phyloP scores from a whole-genome alignment of 2,888 invertebrate species.

The Yponomeuta plumbellus region DNA sequence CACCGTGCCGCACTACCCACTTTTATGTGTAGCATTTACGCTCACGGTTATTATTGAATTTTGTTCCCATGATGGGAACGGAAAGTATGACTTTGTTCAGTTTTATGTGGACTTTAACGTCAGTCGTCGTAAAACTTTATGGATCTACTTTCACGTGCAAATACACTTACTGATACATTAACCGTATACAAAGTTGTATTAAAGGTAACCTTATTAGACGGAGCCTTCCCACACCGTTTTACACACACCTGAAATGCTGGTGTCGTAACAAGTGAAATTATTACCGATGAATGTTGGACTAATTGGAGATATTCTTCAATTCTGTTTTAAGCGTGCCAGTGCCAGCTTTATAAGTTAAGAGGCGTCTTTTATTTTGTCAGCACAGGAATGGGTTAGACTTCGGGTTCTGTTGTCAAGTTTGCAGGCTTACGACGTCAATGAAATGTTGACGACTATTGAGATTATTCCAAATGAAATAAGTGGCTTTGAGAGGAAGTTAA shows the following conservation, averaged over 20 bases:
- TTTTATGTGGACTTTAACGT: background rate
- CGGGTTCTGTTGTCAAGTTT: too few species aligned
- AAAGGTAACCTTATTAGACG: background rate
- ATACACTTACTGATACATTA: background rate
- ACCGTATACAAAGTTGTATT: background rate
- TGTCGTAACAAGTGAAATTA: too few species aligned
- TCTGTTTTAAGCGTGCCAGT: too few species aligned
- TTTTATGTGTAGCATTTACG: background rate
- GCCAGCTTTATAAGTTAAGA: too few species aligned
- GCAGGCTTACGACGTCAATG: too few species aligned
- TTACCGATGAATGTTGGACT: too few species aligned
- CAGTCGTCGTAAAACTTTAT: background rate
- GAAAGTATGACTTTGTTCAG: background rate
- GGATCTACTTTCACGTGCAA: background rate
- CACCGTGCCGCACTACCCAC: background rate
- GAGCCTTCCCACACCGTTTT: background rate
- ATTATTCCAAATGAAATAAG: background rate
- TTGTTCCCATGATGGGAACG: background rate
- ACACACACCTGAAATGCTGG: too few species aligned
- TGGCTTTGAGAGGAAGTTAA: background rate
- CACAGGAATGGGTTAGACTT: too few species aligned
- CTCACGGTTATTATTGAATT: background rate
- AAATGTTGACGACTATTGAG: background rate
- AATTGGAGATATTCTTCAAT: too few species aligned
- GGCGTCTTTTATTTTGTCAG: too few species aligned